Conservation (phyloP, 1,140 invertebrate species). For the Adelges cooleyi region DNA sequence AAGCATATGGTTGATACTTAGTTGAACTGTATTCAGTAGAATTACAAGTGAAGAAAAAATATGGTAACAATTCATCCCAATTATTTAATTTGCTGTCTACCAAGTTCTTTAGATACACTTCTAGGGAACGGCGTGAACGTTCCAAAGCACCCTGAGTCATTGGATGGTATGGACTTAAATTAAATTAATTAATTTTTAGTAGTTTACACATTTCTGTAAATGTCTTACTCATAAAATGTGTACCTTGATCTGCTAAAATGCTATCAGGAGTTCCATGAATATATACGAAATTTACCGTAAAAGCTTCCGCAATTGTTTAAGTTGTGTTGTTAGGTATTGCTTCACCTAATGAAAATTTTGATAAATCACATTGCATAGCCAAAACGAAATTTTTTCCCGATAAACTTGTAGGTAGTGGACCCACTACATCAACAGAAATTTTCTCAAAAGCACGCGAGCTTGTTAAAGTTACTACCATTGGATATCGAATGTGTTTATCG, state of each 20-base stretch:
- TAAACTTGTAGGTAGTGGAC: slow-evolving; percentile 33
- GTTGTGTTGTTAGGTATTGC: slow-evolving; percentile 37
- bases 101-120: slow-evolving; percentile 39
- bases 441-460: background rate
- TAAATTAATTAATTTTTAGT: slow-evolving; percentile 36
- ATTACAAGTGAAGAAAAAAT: slow-evolving; percentile 41
- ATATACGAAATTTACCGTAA: slow-evolving; percentile 33
- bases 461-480: slow-evolving; percentile 30
- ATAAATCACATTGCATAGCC: slow-evolving; percentile 37
- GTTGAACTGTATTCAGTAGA: slow-evolving; percentile 38
- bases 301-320: slow-evolving; percentile 34
- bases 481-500: slow-evolving; percentile 8
- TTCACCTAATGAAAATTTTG: slow-evolving; percentile 36
- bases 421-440: slow-evolving; percentile 34
- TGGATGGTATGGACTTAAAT: slow-evolving; percentile 29
- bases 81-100: slow-evolving; percentile 36
- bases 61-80: slow-evolving; percentile 39
- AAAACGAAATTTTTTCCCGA: slow-evolving; percentile 36
- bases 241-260: slow-evolving; percentile 37
- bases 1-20: slow-evolving; percentile 36
- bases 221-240: slow-evolving; percentile 36
- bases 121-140: slow-evolving; percentile 38
- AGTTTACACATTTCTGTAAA: slow-evolving; percentile 37
- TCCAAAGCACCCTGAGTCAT: slow-evolving; percentile 37
- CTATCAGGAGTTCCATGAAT: too few species aligned